Evolutionary conservation across 2,888 invertebrate genomes (phyloP), one percentile per base, ranked within the genome.

Genomic region (Aspidiotus destructor): DNA sequence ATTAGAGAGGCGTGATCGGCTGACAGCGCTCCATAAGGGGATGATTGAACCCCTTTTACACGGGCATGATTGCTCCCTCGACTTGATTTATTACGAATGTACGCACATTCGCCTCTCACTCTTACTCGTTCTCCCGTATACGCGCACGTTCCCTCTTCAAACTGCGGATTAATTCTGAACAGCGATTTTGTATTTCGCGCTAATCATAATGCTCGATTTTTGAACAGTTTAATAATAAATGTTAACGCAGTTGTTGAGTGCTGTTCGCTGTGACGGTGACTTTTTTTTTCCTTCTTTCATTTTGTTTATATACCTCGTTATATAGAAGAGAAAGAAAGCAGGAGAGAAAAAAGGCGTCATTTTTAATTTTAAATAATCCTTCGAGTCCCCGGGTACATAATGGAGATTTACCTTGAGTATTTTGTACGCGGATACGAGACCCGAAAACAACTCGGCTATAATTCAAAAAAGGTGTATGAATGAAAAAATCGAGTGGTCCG

Each of bases 21-120:
- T 68, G 68, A 68, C 68, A 68, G 68, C 60, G 60, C 67, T 67
- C 67, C 67, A 67, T 67, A 67, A 67, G 67, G 67, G 67, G 67
- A 67, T 67, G 67, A 67, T 67, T 67, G 67, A 67, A 67, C 67
- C 67, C 67, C 67, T 67, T 67, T 67, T 67, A 67, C 67, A 52
- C 60, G 28, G 67, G 60, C 67, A 67, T 60, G 67, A 67, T 67
- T 67, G 67, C 67, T 67, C 67, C 67, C 67, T 67, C 60, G 67
- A 60, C 60, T 67, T 67, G 67, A 67, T 67, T 67, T 67, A 67
- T 67, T 67, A 57, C 55, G 44, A 16, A 16, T 44, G 55, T 65
- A 42, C 48, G 15, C 64, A 42, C 16, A 48, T 58, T 42, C 42
- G 1, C 42, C 54, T 52, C 42, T 9, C 17, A 7, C n/a, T 54